Conservation (phyloP, 2,888 invertebrate genomes). For the Lutraria lutraria region DNA sequence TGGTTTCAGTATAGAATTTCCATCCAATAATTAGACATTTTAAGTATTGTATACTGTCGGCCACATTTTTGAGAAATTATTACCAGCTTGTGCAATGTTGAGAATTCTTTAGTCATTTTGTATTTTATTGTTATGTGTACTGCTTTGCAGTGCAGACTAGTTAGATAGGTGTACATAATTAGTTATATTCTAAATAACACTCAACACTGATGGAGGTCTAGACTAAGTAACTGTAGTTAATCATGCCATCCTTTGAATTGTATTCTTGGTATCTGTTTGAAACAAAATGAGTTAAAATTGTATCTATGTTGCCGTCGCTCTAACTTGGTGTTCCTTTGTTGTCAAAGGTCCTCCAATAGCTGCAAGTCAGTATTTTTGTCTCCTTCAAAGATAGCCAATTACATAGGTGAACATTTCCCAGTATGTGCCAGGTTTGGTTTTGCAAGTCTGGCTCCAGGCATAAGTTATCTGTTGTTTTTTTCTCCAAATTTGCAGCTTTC, state of each 20-base stretch:
- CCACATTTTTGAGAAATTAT: not conserved
- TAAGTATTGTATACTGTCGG: not conserved
- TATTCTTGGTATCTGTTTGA: not conserved
- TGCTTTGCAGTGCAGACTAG: not conserved
- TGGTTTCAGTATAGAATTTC: not conserved
- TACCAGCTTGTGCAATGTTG: slow-evolving; percentile 1
- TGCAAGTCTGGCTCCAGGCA: too few relatives aligned
- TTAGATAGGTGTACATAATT: slow-evolving; percentile 1
- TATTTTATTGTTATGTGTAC: not conserved
- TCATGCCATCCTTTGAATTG: not conserved
- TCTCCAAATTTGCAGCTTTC: too few relatives aligned
- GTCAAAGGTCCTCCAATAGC: not conserved
- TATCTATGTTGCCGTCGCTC: not conserved
- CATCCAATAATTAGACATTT: not conserved
- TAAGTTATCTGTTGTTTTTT: too few relatives aligned
- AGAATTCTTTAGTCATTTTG: slow-evolving; percentile 19
- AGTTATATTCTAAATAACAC: not conserved
- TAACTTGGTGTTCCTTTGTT: not conserved
- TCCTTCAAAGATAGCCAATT: too few relatives aligned
- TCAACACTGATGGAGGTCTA: not conserved
- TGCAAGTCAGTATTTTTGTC: not conserved
- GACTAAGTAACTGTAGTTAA: not conserved
- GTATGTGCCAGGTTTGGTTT: too few relatives aligned
- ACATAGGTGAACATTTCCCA: too few relatives aligned
- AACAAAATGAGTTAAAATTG: not conserved